phyloP scores from a whole-genome alignment of 1,140 invertebrate species.

The Lepeophtheirus salmonis region DNA sequence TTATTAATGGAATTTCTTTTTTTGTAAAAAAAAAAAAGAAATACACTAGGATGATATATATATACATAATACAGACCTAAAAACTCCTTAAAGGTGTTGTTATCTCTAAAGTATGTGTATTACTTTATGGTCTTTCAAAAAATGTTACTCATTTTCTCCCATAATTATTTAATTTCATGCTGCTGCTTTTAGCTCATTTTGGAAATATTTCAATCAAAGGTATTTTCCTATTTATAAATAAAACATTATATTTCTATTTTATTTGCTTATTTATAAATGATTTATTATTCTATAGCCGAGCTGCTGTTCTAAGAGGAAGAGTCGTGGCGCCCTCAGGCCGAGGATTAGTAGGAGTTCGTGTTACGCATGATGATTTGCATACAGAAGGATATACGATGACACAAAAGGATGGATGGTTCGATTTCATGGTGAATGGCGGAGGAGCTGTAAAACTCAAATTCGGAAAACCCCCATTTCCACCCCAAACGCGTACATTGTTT shows the following conservation, averaged over 20 bases:
- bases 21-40: no score
- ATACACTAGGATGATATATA: background rate
- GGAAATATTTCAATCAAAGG: slow-evolving; percentile 94
- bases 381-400: slow-evolving; percentile 85
- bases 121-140: background rate
- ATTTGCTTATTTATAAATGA: slow-evolving; percentile 25
- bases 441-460: slow-evolving; percentile 85
- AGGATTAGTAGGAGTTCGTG: slow-evolving; percentile 77
- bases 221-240: slow-evolving; percentile 30
- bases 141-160: slow-evolving; percentile 26
- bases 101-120: background rate
- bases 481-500: slow-evolving; percentile 70
- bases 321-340: slow-evolving; percentile 75
- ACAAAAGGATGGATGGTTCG: slow-evolving; percentile 77
- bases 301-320: slow-evolving; percentile 79
- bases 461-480: slow-evolving; percentile 71
- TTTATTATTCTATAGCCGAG: slow-evolving; percentile 55
- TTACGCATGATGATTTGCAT: slow-evolving; percentile 45
- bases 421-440: slow-evolving; percentile 88
- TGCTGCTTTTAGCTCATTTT: slow-evolving; percentile 56
- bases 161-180: slow-evolving; percentile 32
- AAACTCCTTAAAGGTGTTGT: background rate
- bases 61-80: background rate
- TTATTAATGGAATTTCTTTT: background rate
- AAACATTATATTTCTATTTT: background rate